Conservation (phyloP, 2,797 vertebrate genomes). For the Macropodus opercularis region DNA sequence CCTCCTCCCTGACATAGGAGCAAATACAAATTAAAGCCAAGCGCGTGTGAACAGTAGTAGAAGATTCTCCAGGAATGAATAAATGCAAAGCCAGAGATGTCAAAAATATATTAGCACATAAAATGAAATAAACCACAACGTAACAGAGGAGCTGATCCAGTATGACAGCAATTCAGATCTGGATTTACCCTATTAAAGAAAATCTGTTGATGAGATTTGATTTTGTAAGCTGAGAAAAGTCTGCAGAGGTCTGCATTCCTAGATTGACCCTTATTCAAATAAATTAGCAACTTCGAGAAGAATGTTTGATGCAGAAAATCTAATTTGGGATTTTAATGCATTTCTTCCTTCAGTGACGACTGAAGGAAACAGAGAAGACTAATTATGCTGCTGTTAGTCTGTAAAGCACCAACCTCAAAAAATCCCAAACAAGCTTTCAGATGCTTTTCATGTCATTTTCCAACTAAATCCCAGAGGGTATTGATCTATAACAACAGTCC, state of each 20-base stretch:
- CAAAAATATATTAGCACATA: slow-evolving; percentile 1
- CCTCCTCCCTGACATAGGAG: slow-evolving; percentile 28
- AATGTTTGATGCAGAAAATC: slow-evolving; percentile 19
- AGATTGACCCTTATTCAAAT: slow-evolving; percentile 8
- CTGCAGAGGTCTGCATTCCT: slow-evolving; percentile 1
- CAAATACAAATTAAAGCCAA: slow-evolving; percentile 21
- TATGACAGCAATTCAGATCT: not conserved
- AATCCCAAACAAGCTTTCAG: slow-evolving; percentile 23
- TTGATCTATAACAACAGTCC: slow-evolving; percentile 42
- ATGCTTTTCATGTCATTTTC: slow-evolving; percentile 53
- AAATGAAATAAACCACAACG: slow-evolving; percentile 2
- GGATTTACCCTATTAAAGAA: too few relatives aligned
- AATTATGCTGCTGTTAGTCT: slow-evolving; percentile 30
- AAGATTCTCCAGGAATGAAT: too few relatives aligned
- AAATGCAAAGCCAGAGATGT: not conserved
- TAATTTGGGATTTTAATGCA: slow-evolving; percentile 31
- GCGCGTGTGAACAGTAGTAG: too few relatives aligned
- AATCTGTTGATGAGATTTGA: not conserved
- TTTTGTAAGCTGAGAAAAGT: not conserved
- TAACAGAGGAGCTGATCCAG: not conserved
- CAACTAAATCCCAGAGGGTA: slow-evolving; percentile 31
- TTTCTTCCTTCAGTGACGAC: slow-evolving; percentile 25
- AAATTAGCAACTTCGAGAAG: slow-evolving; percentile 2
- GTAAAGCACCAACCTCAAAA: slow-evolving; percentile 16
- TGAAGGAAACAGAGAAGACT: slow-evolving; percentile 31